Percentiles rank a stretch among this genome's conserved stretches.
Conservation (phyloP, 2,888 invertebrate genomes). For the Orchestes rusci region DNA sequence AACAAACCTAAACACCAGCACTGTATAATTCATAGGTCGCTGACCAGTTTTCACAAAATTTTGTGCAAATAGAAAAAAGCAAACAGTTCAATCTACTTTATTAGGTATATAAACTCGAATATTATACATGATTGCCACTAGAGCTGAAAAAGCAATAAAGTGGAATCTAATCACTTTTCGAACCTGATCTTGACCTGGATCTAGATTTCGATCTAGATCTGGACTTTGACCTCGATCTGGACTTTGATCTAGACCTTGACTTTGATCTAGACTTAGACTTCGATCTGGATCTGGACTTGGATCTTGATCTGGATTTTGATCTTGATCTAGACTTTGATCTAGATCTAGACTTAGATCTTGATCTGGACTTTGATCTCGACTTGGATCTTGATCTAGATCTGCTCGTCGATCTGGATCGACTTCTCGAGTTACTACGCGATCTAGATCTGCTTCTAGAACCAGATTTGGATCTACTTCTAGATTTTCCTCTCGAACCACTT, state of each 20-base stretch:
- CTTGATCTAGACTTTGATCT: slow-evolving; percentile 33
- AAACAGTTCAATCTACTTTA: too few species aligned
- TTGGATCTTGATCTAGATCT: slow-evolving; percentile 29
- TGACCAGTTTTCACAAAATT: too few species aligned
- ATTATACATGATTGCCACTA: too few species aligned
- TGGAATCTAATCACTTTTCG: too few species aligned
- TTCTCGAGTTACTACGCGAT: slow-evolving; percentile 28
- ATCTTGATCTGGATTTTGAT: slow-evolving; percentile 24
- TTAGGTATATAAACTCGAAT: too few species aligned
- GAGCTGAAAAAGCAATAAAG: too few species aligned
- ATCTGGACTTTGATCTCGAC: slow-evolving; percentile 36
- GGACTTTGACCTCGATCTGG: too few species aligned
- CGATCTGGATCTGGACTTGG: slow-evolving; percentile 30
- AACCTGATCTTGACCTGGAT: too few species aligned
- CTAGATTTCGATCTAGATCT: too few species aligned
- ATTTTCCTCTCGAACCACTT: slow-evolving; percentile 29
- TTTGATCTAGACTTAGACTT: slow-evolving; percentile 6
- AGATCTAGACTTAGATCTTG: slow-evolving; percentile 28
- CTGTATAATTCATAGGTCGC: too few species aligned
- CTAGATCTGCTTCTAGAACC: slow-evolving; percentile 34
- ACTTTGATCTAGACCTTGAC: slow-evolving; percentile 13
- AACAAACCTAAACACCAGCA: too few species aligned
- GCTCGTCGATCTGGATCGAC: slow-evolving; percentile 35
- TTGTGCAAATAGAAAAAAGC: too few species aligned
- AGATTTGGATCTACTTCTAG: slow-evolving; percentile 43